Percentiles rank a stretch among this genome's conserved stretches.
These are phyloP conservation scores for Perca schrenkii DNA, from an alignment of 2,113 vertebrate genomes.

Conservation along the genomic window DNA sequence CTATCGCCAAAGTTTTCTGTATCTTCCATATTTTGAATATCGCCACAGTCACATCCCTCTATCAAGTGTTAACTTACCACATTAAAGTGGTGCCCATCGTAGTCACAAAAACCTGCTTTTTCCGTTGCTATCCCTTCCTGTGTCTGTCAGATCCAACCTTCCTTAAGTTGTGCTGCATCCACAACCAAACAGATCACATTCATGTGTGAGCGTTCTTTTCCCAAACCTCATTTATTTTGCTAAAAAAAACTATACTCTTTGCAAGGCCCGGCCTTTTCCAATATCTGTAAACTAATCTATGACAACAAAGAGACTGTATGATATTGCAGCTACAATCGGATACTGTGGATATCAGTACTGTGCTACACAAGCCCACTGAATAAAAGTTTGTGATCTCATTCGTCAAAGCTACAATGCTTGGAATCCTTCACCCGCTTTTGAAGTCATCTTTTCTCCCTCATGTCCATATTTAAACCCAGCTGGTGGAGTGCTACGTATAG, in stretches of 20 bases:
- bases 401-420: slow-evolving; percentile 42
- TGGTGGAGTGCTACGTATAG: slow-evolving; percentile 34
- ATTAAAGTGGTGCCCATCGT: background rate
- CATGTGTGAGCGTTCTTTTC: background rate
- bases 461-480: slow-evolving; percentile 4
- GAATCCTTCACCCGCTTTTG: slow-evolving; percentile 18
- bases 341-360: slow-evolving; percentile 24
- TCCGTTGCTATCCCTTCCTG: background rate
- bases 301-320: slow-evolving; percentile 41
- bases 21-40: background rate
- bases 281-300: slow-evolving; percentile 54
- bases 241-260: slow-evolving; percentile 26
- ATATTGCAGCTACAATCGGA: slow-evolving; percentile 36
- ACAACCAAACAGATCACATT: slow-evolving; percentile 1
- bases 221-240: background rate
- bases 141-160: background rate
- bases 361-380: slow-evolving; percentile 44
- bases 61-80: background rate
- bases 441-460: background rate
- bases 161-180: slow-evolving; percentile 18
- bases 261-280: slow-evolving; percentile 80
- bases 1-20: slow-evolving; percentile 19
- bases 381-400: slow-evolving; percentile 46
- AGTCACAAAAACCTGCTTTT: slow-evolving; percentile 41
- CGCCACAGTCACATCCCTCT: background rate